Percentiles rank a stretch among this genome's conserved stretches.
These are phyloP conservation scores for Steinernema khuongi DNA, from an alignment of 1,140 invertebrate species.

Conservation along the genomic window DNA sequence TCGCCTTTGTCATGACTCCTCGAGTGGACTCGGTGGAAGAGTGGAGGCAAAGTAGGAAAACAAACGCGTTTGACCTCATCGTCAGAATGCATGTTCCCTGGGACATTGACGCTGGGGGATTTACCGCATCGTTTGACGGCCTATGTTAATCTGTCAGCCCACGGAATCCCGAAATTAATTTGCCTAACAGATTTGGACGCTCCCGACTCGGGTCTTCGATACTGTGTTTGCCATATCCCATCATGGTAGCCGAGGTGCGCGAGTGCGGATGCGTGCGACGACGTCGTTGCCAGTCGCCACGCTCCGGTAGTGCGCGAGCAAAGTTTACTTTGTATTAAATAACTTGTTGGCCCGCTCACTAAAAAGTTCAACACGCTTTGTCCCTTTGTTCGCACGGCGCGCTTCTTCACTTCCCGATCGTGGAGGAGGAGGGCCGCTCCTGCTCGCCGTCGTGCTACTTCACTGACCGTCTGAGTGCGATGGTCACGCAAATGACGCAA, in stretches of 20 bases:
- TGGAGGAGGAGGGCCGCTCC: too few species aligned
- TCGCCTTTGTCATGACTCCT: neutral
- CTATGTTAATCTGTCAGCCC: slow-evolving; percentile 6
- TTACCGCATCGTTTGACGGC: slow-evolving; percentile 11
- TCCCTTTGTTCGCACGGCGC: neutral
- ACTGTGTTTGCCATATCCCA: neutral
- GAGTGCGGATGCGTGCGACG: neutral
- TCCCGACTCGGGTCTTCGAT: neutral
- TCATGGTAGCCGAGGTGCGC: neutral
- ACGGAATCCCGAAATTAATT: neutral
- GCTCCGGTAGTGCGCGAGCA: neutral
- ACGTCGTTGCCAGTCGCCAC: slow-evolving; percentile 1
- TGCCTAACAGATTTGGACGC: slow-evolving; percentile 4
- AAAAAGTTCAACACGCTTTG: slow-evolving; percentile 15
- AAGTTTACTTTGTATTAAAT: slow-evolving; percentile 14
- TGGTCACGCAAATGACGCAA: neutral
- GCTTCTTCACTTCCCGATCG: neutral
- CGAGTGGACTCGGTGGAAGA: neutral
- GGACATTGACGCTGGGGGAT: neutral
- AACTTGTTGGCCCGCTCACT: slow-evolving; percentile 12
- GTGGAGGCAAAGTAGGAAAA: neutral
- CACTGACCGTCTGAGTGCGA: neutral
- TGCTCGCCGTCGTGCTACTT: too few species aligned
- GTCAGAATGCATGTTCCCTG: neutral
- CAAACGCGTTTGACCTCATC: neutral